phyloP scores from a whole-genome alignment of 2,113 vertebrate genomes.

The Boulengeromyrus knoepffleri region DNA sequence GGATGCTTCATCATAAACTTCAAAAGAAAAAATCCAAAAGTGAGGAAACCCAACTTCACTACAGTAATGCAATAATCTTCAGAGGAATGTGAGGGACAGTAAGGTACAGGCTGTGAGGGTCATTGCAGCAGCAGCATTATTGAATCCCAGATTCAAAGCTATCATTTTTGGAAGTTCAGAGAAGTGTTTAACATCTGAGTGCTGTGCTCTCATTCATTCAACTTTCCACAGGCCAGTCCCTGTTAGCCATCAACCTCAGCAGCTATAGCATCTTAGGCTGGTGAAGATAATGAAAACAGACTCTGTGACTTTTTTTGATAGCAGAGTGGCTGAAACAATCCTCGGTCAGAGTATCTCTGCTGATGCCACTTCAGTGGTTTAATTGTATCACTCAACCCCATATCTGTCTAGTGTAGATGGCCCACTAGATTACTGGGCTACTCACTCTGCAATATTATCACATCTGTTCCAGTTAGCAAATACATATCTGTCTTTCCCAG shows the following conservation, averaged over 20 bases:
- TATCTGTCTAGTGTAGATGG: not conserved
- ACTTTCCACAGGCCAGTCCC: not conserved
- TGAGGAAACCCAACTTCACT: not conserved
- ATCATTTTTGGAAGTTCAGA: not conserved
- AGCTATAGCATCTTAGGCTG: not conserved
- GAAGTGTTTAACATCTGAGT: not conserved
- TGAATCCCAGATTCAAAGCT: not conserved
- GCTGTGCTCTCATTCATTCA: not conserved
- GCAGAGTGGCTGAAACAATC: not conserved
- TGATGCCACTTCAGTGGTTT: not conserved
- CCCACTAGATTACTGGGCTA: not conserved
- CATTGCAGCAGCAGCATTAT: not conserved
- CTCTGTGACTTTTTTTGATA: no score
- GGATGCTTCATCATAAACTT: not conserved
- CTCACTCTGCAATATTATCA: not conserved
- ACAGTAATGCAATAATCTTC: not conserved
- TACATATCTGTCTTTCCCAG: not conserved
- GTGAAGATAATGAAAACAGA: not conserved
- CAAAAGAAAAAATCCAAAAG: not conserved
- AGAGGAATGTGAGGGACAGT: not conserved
- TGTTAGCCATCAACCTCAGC: not conserved
- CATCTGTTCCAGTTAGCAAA: not conserved
- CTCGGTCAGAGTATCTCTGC: not conserved
- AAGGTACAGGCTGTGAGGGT: not conserved
- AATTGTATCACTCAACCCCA: not conserved